Evolutionary conservation across 2,888 invertebrate species (phyloP), one percentile per base, ranked within the genome.

Genomic region (Tetramorium bicarinatum): DNA sequence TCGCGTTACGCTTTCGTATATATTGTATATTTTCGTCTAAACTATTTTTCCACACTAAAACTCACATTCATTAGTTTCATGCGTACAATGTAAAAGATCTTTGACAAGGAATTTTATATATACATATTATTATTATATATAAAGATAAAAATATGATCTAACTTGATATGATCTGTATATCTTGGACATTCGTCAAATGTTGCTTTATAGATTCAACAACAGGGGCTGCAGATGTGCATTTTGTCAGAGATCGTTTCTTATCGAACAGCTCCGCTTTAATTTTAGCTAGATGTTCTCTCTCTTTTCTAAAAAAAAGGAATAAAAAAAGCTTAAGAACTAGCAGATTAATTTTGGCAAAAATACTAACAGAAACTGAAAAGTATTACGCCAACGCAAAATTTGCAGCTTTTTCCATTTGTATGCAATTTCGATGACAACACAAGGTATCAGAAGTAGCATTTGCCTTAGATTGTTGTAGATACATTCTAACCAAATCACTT

Each of bases 31-130:
- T 80, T 38, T 89, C 74, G 0, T 52, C 64, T 76, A 92, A 77
- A 83, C 86, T 89, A 2, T 49, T 44, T 75, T 89, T 91, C 93
- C 93, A 93, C 84, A 90, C 93, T 93, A 67, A 85, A 92, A 87
- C 44, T 69, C 69, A 80, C 34, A 72, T 87, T 80, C 52, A 71
- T 81, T 59, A 62, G 0, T 29, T 54, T 80, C 80, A 41, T 1
- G 15, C n/a, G n/a, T 44, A 21, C 18, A 84, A 34, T 2, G 9
- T 8, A 82, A 83, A 76, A 80, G 49, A 72, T 15, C 61, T n/a
- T 59, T 18, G 15, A 54, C 2, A 34, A 44, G 29, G 25, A 84
- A 2, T 64, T 67, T 77, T 15, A 18, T 34, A 18, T 34, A 34
- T 34, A 34, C 29, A 29, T 29, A 29, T 2, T 29, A 29, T 34